Evolutionary conservation across 2,888 invertebrate species (phyloP).

Genomic region (Mayetiola destructor): DNA sequence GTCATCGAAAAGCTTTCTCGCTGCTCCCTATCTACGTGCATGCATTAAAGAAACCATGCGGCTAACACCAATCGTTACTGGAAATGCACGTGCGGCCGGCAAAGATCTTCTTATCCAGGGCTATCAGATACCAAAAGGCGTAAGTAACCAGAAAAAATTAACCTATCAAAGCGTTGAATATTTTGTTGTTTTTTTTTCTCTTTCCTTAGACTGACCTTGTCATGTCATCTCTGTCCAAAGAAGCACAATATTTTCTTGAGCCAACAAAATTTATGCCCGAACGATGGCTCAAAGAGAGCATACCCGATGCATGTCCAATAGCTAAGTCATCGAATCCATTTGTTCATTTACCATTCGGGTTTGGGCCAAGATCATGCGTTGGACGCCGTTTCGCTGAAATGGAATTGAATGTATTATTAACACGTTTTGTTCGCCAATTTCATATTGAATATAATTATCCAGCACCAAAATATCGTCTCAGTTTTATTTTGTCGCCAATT

Average conservation of each 20-base stretch:
- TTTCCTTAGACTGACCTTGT: neutral
- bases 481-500: constrained; percentile 28
- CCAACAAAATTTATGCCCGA: constrained; percentile 55
- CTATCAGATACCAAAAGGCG: constrained; percentile 46
- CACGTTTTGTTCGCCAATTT: constrained; percentile 28
- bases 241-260: constrained; percentile 48
- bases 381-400: constrained; percentile 61
- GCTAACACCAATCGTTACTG: constrained; percentile 43
- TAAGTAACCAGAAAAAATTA: constrained; percentile 27
- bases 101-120: constrained; percentile 46
- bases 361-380: constrained; percentile 53
- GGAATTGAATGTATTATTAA: constrained; percentile 43
- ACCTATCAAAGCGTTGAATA: neutral
- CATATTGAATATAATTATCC: constrained; percentile 24
- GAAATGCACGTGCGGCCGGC: constrained; percentile 39
- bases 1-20: constrained; percentile 33
- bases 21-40: constrained; percentile 48
- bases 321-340: constrained; percentile 24
- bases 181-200: neutral
- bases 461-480: constrained; percentile 25
- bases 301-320: constrained; percentile 12
- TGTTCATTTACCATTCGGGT: constrained; percentile 48
- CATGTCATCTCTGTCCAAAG: neutral
- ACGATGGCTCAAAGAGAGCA: constrained; percentile 45
- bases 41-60: constrained; percentile 58